Evolutionary conservation across 1,140 invertebrate genomes (phyloP).

Genomic region (Heterodera schachtii): DNA sequence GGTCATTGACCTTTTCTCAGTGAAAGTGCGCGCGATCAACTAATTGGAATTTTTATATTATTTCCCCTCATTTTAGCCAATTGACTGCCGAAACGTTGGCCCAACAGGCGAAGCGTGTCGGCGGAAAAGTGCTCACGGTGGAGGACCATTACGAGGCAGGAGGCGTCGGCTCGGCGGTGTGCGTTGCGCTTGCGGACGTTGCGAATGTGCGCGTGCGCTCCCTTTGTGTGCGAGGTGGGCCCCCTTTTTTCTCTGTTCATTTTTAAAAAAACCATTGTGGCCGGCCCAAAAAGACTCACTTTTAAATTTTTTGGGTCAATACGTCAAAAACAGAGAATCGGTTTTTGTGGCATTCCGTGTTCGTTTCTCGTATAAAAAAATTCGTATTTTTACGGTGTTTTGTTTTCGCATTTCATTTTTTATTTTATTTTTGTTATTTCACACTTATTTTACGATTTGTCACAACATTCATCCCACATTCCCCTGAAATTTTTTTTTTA

Average conservation of each 20-base stretch:
- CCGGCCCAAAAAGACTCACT: too few relatives aligned
- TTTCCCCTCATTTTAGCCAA: conserved; percentile 69
- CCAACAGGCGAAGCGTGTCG: conserved; percentile 77
- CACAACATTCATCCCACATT: too few relatives aligned
- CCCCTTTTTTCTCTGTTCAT: background rate
- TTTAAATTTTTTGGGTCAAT: too few relatives aligned
- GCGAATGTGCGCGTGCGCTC: conserved; percentile 78
- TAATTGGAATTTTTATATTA: background rate
- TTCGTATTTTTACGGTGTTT: too few relatives aligned
- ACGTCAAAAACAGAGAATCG: too few relatives aligned
- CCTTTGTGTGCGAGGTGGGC: conserved; percentile 74
- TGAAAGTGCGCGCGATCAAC: conserved; percentile 72
- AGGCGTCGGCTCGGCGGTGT: conserved; percentile 91
- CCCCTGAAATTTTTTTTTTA: too few relatives aligned
- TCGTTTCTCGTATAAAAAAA: too few relatives aligned
- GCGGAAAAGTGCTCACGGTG: conserved; percentile 83
- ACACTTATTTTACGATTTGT: too few relatives aligned
- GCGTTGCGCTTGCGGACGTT: conserved; percentile 77
- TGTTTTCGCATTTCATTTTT: too few relatives aligned
- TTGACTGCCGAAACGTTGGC: conserved; percentile 81
- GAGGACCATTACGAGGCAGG: conserved; percentile 96
- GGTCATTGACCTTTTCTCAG: conserved; percentile 65
- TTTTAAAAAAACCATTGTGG: too few relatives aligned
- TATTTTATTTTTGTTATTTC: too few relatives aligned
- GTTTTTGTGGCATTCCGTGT: too few relatives aligned